Evolutionary conservation across 2,797 vertebrate species (phyloP), one percentile per base, ranked within the genome.

Genomic region (Oryzias sinensis): DNA sequence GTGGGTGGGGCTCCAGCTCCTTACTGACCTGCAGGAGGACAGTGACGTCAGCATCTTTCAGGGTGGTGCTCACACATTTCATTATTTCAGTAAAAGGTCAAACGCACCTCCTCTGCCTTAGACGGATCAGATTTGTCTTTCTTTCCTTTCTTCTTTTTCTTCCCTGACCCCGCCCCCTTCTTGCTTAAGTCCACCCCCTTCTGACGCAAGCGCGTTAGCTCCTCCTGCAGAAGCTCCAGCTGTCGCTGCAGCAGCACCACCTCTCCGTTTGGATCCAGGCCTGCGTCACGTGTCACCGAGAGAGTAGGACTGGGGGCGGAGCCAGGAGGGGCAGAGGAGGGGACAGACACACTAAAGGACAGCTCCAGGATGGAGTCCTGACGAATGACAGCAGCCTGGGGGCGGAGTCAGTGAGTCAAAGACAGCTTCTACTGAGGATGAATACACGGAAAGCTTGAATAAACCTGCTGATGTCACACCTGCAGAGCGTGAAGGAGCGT

Each of bases 311-410:
- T 48, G 27, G 3, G 51, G 68, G 46, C 82, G 57, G 68, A 68
- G 50, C 68, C 83, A 56, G 76, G 41, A 24, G 14, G 5, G 7
- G 62, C 20, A 4, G 72, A 60, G 6, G 80, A 50, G 11, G 67
- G 1, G 0, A 67, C 27, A 15, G 53, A 57, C 9, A 65, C 37
- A 46, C 53, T 72, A 44, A 74, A n/a, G 3, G 77, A 82, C 33
- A 91, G 74, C 65, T 90, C 91, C 71, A 96, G 72, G 46, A 93
- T 43, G 0, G 93, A 93, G 76, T 96, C 95, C 86, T 96, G 96
- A 47, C 91, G 91, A 48, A 93, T 90, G 55, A 95, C 93, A 4
- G 91, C 88, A 0, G 92, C 94, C 95, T 97, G 79, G n/a, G 29
- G 49, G 40, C 0, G 4, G 44, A 66, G 57, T 60, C 42, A 43